These are phyloP conservation scores for Cremastinae sp. DNA, from an alignment of 2,888 invertebrate species.

Conservation along the genomic window DNA sequence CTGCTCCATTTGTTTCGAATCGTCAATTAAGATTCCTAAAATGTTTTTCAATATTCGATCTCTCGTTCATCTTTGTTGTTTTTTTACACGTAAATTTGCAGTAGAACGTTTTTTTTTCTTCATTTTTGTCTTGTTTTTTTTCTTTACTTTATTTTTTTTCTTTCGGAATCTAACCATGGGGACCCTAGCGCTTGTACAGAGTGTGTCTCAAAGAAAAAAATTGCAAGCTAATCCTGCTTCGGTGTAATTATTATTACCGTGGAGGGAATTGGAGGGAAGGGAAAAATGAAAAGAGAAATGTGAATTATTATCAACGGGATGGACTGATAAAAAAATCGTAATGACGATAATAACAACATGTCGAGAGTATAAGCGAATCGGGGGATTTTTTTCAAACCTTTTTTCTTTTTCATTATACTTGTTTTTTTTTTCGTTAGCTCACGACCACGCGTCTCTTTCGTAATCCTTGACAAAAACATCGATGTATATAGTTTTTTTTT, in stretches of 20 bases:
- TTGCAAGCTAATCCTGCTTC: conserved; percentile 67
- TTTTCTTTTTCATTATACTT: not conserved
- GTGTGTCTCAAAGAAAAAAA: conserved; percentile 62
- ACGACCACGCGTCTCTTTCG: conserved; percentile 45
- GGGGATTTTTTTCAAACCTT: not conserved
- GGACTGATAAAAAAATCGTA: conserved; percentile 29
- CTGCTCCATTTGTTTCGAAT: no score
- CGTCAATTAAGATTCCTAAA: conserved; percentile 6
- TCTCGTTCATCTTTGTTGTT: conserved; percentile 68
- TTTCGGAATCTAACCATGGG: conserved; percentile 61
- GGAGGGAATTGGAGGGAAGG: conserved; percentile 57
- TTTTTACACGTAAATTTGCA: conserved; percentile 76
- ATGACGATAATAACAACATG: conserved; percentile 46
- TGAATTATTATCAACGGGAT: conserved; percentile 41
- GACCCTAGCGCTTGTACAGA: conserved; percentile 66
- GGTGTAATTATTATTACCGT: conserved; percentile 62
- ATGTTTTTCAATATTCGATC: conserved; percentile 58
- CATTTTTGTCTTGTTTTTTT: conserved; percentile 17
- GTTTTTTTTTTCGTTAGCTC: conserved; percentile 26
- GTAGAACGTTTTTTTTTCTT: conserved; percentile 76
- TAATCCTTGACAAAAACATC: conserved; percentile 46
- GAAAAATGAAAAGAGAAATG: conserved; percentile 49
- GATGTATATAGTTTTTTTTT: conserved; percentile 44
- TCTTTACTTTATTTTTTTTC: conserved; percentile 58
- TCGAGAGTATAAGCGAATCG: conserved; percentile 14